phyloP scores from a whole-genome alignment of 2,888 invertebrate species.

The Buathra laborator region DNA sequence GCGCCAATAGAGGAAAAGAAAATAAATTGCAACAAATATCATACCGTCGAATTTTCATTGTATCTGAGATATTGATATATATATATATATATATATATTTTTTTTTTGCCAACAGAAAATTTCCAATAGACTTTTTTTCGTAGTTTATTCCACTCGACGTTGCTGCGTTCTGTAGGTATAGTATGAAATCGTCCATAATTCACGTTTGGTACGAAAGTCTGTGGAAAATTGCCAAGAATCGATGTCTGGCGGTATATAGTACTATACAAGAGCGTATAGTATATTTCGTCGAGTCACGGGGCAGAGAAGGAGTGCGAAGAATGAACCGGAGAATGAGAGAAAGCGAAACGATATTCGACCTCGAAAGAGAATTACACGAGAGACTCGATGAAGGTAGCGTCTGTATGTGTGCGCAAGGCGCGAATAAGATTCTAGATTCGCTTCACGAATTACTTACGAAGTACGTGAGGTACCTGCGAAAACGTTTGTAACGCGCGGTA shows the following conservation, averaged over 20 bases:
- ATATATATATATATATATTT: constrained; percentile 9
- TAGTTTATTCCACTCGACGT: constrained; percentile 29
- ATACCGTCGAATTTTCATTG: background rate
- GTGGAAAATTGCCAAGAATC: constrained; percentile 60
- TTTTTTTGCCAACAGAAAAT: constrained; percentile 20
- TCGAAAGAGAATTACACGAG: constrained; percentile 47
- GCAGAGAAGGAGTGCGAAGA: constrained; percentile 47
- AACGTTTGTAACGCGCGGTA: constrained; percentile 50
- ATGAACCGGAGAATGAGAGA: constrained; percentile 53
- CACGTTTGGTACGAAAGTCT: constrained; percentile 51
- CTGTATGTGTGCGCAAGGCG: constrained; percentile 15
- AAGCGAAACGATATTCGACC: constrained; percentile 67
- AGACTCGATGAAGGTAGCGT: constrained; percentile 40
- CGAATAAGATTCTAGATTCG: constrained; percentile 77
- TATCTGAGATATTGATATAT: background rate
- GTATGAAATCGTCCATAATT: constrained; percentile 46
- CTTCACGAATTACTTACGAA: constrained; percentile 80
- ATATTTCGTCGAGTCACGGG: constrained; percentile 38
- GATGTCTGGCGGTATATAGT: constrained; percentile 28
- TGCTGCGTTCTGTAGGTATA: constrained; percentile 13
- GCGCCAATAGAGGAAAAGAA: background rate
- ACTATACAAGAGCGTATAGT: constrained; percentile 35
- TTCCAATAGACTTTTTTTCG: constrained; percentile 23
- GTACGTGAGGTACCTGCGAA: constrained; percentile 79
- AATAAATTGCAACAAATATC: constrained; percentile 4